These are phyloP conservation scores for Caenorhabditis tropicalis DNA, from an alignment of 1,140 invertebrate genomes.

Conservation along the genomic window DNA sequence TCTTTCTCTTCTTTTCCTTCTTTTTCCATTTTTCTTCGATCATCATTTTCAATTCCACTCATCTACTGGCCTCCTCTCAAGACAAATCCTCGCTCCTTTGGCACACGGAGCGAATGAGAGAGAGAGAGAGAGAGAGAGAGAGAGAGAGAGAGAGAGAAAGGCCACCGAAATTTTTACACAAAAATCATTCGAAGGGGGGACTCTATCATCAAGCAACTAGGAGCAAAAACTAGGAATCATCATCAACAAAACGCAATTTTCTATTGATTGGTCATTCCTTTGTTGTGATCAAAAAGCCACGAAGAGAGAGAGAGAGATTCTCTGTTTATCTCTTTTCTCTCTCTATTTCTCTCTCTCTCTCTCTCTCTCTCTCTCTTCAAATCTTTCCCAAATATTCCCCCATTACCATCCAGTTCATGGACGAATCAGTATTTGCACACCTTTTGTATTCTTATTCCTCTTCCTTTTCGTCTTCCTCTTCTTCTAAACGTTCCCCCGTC, in stretches of 20 bases:
- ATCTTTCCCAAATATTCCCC: no score
- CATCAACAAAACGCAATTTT: slow-evolving; percentile 13
- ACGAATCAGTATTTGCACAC: slow-evolving; percentile 10
- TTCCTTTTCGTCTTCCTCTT: background rate
- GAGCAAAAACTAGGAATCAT: background rate
- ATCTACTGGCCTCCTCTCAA: background rate
- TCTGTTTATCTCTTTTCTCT: background rate
- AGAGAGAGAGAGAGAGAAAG: no score
- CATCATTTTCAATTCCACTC: no score
- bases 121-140: no score
- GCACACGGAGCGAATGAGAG: no score
- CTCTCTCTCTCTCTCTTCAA: no score
- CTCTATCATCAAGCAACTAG: slow-evolving; percentile 14
- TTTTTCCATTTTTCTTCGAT: no score
- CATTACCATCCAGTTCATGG: slow-evolving; percentile 15
- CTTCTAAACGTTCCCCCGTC: background rate
- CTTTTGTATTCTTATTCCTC: background rate
- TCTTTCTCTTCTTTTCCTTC: background rate
- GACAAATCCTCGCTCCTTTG: background rate
- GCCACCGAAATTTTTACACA: no score
- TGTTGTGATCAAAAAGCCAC: background rate
- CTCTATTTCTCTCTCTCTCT: background rate
- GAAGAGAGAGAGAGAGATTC: background rate
- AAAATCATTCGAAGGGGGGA: no score
- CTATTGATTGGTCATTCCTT: background rate